Evolutionary conservation across 2,113 vertebrate species (phyloP), one percentile per base, ranked within the genome.

Genomic region (Protomyctophum bolini): DNA sequence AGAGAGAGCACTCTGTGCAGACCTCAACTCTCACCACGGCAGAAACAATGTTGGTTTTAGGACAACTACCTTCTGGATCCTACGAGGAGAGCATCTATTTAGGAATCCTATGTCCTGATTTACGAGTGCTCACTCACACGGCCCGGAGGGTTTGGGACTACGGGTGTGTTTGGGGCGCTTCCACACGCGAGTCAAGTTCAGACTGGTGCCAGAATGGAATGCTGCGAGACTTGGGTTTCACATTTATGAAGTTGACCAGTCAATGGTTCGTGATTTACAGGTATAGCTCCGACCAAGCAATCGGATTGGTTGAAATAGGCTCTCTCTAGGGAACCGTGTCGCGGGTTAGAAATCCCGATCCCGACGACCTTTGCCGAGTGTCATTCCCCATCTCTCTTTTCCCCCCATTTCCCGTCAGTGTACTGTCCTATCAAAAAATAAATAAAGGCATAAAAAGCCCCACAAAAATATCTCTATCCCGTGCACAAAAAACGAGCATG

Each of bases 11-110:
- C 21, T 55, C 45, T 58, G 6, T 68, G 55, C 29, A 67, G 63
- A 71, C 66, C 70, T 70, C 67, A 74, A 54, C 33, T 57, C 52
- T 60, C 58, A 75, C 61, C 70, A 29, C 62, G 67, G 8, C 29
- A 65, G 15, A 11, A 51, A 10, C 48, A 54, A 54, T 55, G 55
- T 78, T 66, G 74, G 33, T 55, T 64, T 63, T 78, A 72, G 58
- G 15, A 58, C 58, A 12, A 41, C 33, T 4, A 6, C 46, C 28
- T 51, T 11, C 61, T 64, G 28, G 28, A 11, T 58, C 61, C 52
- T 15, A 41, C 33, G 55, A 67, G 11, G 46, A 50, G 8, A 49
- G 15, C 4, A 4, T 60, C n/a, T 59, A 50, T 72, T 60, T 45
- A 15, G 45, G 41, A 51, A 60, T 46, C 56, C 11, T 52, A 28